Conservation (phyloP, 2,888 invertebrate species). For the Nowickia ferox region DNA sequence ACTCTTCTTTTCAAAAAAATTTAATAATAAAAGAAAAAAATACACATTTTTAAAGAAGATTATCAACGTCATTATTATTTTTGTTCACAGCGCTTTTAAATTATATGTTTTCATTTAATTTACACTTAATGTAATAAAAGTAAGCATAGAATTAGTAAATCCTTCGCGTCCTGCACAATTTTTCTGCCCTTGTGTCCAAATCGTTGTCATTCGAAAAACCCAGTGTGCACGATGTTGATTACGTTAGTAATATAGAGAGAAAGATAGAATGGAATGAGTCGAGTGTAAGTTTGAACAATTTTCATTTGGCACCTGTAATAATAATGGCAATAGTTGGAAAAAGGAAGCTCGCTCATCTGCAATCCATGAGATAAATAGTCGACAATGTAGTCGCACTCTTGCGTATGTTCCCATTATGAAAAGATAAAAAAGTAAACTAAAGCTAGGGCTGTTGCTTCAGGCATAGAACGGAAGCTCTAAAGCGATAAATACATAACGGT, state of each 20-base stretch:
- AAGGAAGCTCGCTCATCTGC: slow-evolving; percentile 65
- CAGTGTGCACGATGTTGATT: slow-evolving; percentile 21
- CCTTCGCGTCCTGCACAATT: background rate
- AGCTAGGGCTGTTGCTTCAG: slow-evolving; percentile 67
- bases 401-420: background rate
- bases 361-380: slow-evolving; percentile 61
- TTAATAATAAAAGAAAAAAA: background rate
- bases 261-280: background rate
- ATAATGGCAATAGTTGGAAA: slow-evolving; percentile 61
- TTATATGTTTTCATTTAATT: slow-evolving; percentile 71
- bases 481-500: slow-evolving; percentile 67
- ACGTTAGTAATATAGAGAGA: slow-evolving; percentile 3
- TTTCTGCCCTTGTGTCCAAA: slow-evolving; percentile 4
- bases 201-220: slow-evolving; percentile 8
- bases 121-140: slow-evolving; percentile 66
- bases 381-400: background rate
- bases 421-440: background rate
- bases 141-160: slow-evolving; percentile 60
- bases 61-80: slow-evolving; percentile 59
- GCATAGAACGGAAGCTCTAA: slow-evolving; percentile 65
- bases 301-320: slow-evolving; percentile 70
- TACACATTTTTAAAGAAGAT: slow-evolving; percentile 55
- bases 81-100: slow-evolving; percentile 57
- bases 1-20: background rate
- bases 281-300: slow-evolving; percentile 29